Base-by-base conservation (phyloP, 2,113 vertebrate genomes). In the Ceyx margarethae region DNA sequence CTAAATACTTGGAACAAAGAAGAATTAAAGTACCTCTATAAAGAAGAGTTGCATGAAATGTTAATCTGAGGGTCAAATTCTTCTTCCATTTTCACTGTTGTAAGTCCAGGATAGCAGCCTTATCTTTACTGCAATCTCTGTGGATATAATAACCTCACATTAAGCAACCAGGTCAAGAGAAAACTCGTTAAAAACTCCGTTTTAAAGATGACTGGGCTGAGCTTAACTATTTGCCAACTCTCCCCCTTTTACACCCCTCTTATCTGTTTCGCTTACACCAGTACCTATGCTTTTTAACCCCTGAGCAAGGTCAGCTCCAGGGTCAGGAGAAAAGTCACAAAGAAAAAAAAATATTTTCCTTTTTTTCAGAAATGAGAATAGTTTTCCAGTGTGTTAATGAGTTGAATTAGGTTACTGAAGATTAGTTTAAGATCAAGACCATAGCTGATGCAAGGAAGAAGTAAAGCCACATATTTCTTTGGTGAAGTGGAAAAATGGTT, bases 401-500 rank as follows among this genome's bases (percentile, higher is more conserved):
- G n/a, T 40, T 75, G 57, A 90, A 71, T 43, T 48, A 60, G 17
- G 78, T 77, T 19, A 93, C 1, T 84, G 42, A 86, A 84, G n/a
- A 64, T 42, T 8, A 90, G 87, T 84, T 88, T 66, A 73, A 73
- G 31, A 91, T 33, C 69, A 78, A 75, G 45, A 42, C 58, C 28
- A 11, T n/a, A 75, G 48, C 42, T 88, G n/a, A 72, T 67, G 84
- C 43, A 78, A 84, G 53, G 66, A 90, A 86, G 83, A 77, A 75
- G 53, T 68, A 94, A 88, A 87, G 89, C 25, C 50, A 61, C n/a
- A 45, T 72, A 68, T 28, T 87, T 53, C 42, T 81, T 54, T 2
- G 0, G 54, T 62, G 82, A 94, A 84, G 33, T 46, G 85, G 56
- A 80, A 96, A 92, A 93, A 87, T 17, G 53, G 69, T 94, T 89